Base-by-base conservation (phyloP, 2,888 invertebrate genomes). In the Fragum whitleyi region DNA sequence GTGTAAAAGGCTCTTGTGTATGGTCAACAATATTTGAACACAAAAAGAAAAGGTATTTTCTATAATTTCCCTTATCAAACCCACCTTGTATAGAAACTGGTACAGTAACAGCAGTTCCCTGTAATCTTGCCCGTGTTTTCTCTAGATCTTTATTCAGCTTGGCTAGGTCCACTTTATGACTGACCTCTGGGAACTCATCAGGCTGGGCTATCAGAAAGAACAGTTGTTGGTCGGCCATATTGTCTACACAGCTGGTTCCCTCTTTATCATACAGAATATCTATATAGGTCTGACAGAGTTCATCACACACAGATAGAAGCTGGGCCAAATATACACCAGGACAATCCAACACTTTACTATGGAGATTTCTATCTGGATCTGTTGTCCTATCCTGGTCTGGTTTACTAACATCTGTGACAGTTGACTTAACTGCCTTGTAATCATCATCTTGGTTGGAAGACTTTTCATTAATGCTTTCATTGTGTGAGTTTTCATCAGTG, bases 161-260 rank as follows among this genome's bases (percentile, higher is more conserved):
- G 7, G 69, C 76, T 14, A 72, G 53, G 77, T 85, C 85, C 11
- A 81, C 69, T 62, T 85, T 90, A 76, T 87, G 88, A 68, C 73
- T 87, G 19, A 90, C 83, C 23, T 90, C 90, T 6, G 89, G 87
- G 68, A 95, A 94, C 79, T 95, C 95, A 47, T 95, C 95, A 1
- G 95, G 95, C 73, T 95, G 95, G 0, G 95, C 95, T 2, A 95
- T 95, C 47, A 96, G 91, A 81, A 96, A 95, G 86, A 95, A 95
- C 14, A 96, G 95, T 36, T 95, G 95, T 81, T 95, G 95, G 77
- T 95, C 95, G 0, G 95, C 94, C 93, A 94, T 93, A 42, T 90
- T 83, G 81, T 94, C 94, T 7, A 92, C 90, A 36, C 89, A 82
- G 42, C 90, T 90, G 16, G 91, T 90, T 7, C 91, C 91, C 57